Percentiles rank a stretch among this genome's conserved stretches.
These are phyloP conservation scores for Heterohyrax brucei DNA, from an alignment of 2,797 vertebrate species.

Conservation along the genomic window DNA sequence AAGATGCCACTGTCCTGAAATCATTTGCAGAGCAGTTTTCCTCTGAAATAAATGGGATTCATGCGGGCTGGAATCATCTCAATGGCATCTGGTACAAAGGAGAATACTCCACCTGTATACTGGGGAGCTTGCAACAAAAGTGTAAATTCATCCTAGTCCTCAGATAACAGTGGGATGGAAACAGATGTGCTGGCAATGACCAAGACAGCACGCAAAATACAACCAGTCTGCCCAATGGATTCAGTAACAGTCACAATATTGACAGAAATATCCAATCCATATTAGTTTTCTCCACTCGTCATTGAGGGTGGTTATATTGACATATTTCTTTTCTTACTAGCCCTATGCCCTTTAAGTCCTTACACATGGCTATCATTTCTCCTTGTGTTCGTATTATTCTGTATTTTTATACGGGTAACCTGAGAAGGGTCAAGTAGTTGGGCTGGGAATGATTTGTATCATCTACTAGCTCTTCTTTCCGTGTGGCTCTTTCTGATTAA, in stretches of 20 bases:
- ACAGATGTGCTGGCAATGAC: neutral
- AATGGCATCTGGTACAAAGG: too few relatives aligned
- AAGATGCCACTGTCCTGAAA: too few relatives aligned
- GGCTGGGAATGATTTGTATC: neutral
- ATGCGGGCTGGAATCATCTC: too few relatives aligned
- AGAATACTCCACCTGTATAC: neutral
- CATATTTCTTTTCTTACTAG: neutral
- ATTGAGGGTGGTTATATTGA: neutral
- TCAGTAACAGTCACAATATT: neutral
- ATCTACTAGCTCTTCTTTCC: neutral
- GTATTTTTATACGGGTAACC: neutral
- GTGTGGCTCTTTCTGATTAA: neutral
- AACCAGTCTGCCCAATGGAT: neutral
- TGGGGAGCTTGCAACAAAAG: neutral
- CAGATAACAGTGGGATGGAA: neutral
- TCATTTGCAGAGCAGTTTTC: too few relatives aligned
- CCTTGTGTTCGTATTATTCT: neutral
- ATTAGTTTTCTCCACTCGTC: neutral
- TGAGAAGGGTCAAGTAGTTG: neutral
- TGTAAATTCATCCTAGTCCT: neutral
- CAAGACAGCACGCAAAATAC: neutral
- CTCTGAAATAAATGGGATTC: too few relatives aligned
- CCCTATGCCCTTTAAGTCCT: neutral
- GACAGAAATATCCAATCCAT: neutral
- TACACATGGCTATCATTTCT: too few relatives aligned